Base-by-base conservation (phyloP, 1,140 invertebrate genomes). In the Camponotus vicinus region DNA sequence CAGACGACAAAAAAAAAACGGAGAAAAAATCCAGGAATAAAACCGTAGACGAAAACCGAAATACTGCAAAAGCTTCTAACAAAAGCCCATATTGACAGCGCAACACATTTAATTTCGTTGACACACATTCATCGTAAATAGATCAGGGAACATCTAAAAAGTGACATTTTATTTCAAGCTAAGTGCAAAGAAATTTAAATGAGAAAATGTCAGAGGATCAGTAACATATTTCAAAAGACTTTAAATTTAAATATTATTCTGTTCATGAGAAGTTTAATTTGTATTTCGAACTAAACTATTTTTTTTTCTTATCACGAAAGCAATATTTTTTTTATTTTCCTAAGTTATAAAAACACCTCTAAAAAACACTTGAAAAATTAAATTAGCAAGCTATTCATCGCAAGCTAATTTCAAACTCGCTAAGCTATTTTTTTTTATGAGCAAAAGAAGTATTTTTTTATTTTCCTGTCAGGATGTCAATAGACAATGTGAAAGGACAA, bases 11-110 rank as follows among this genome's bases (percentile, higher is more conserved):
- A 34, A 57, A 37, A 69, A n/a, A 61, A 83, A 83, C 55, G 69
- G 59, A 18, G 27, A 55, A 63, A 73, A 75, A 83, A 83, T 83
- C 69, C 40, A 27, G 55, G 15, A 52, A 52, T 52, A 52, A 52
- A 52, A 52, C 13, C 15, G 40, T 34, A 18, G 37, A n/a, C 13
- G 55, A 83, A 37, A 63, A 73, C 49, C 42, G 21, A 59, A 75
- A 75, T 18, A 52, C 32, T 4, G 15, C n/a, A 1, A 49, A 7
- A 49, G 11, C 32, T 61, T 21, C n/a, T 18, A 27, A 45, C 37
- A 55, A 18, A 73, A 34, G 11, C 13, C 0, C 45, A 15, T 13
- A 82, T 40, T 55, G 49, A 18, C 37, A 67, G 21, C 15, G n/a
- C 6, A 11, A 34, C 15, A 52, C 21, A 37, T 75, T 21, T 21